Conservation (phyloP, 1,140 invertebrate species). For the Parapsyche elsis region DNA sequence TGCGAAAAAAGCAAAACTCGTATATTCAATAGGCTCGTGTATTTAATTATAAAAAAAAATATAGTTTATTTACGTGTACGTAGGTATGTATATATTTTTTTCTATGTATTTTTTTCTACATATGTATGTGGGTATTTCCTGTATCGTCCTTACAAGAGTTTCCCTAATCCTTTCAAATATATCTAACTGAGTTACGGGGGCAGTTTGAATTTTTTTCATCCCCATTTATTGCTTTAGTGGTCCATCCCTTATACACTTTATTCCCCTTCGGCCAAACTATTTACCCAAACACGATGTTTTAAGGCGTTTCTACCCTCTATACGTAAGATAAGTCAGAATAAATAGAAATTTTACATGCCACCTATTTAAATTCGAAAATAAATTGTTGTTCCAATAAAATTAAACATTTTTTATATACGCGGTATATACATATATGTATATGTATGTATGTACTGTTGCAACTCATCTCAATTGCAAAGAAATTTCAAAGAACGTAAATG, state of each 20-base stretch:
- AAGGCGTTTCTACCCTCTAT: neutral
- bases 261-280: slow-evolving; percentile 30
- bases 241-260: slow-evolving; percentile 38
- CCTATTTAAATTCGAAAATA: too few relatives aligned
- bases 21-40: neutral
- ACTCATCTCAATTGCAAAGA: slow-evolving; percentile 2
- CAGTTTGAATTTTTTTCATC: slow-evolving; percentile 43
- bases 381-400: too few relatives aligned
- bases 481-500: neutral
- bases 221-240: slow-evolving; percentile 39
- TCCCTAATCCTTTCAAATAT: slow-evolving; percentile 38
- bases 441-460: too few relatives aligned
- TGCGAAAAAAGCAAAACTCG: neutral
- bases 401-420: too few relatives aligned
- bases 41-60: slow-evolving; percentile 34
- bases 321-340: too few relatives aligned
- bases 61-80: neutral
- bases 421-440: too few relatives aligned
- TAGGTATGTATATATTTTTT: neutral
- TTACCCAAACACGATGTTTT: slow-evolving; percentile 21
- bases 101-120: neutral
- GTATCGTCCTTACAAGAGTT: neutral
- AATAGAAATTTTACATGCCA: too few relatives aligned
- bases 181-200: slow-evolving; percentile 40
- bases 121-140: neutral